Conservation (phyloP, 37 sponge, comb jelly and placozoan species). For the Ianthella basta region DNA sequence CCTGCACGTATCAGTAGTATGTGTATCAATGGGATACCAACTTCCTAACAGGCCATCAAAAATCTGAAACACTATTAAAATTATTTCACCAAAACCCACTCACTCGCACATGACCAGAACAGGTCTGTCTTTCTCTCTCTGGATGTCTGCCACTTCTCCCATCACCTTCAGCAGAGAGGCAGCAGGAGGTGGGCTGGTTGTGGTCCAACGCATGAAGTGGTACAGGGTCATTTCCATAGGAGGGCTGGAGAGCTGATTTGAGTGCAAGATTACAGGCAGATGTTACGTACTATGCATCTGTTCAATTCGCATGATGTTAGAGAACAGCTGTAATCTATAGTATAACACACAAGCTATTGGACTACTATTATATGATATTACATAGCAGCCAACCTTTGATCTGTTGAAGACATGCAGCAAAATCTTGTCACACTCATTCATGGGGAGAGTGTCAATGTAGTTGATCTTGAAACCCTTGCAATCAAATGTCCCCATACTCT, state of each 20-base stretch:
- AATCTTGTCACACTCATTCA: too few relatives aligned
- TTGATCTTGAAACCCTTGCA: too few relatives aligned
- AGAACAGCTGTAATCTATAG: neutral
- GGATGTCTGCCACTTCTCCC: neutral
- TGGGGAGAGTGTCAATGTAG: too few relatives aligned
- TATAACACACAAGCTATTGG: too few relatives aligned
- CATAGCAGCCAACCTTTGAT: too few relatives aligned
- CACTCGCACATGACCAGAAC: slow-evolving; percentile 28
- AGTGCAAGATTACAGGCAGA: neutral
- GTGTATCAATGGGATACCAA: too few relatives aligned
- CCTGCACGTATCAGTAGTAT: too few relatives aligned
- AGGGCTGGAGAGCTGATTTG: neutral
- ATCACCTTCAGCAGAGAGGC: neutral
- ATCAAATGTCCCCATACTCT: too few relatives aligned
- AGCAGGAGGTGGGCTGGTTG: neutral
- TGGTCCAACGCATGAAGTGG: neutral
- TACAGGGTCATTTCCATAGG: neutral
- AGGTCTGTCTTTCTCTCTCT: neutral
- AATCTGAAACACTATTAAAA: too few relatives aligned
- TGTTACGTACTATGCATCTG: neutral
- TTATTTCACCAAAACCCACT: neutral
- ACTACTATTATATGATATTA: too few relatives aligned
- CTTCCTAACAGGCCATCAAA: too few relatives aligned
- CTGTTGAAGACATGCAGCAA: too few relatives aligned
- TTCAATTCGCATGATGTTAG: neutral